These are phyloP conservation scores for Mesitornis unicolor DNA, from an alignment of 2,113 vertebrate genomes.

Conservation along the genomic window DNA sequence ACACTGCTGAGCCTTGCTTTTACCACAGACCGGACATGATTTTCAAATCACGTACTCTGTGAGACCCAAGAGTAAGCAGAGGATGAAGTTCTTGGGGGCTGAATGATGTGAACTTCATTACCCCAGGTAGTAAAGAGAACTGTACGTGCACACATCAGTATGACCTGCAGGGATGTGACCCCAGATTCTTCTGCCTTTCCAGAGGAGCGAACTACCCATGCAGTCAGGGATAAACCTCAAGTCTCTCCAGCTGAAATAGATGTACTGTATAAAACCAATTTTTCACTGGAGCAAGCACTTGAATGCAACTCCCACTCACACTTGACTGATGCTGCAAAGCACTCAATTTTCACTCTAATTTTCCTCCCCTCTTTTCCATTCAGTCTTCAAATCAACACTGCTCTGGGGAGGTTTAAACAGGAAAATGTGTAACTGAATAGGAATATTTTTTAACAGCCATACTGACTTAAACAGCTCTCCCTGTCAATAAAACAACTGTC, in stretches of 20 bases:
- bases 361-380: neutral
- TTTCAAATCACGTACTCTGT: neutral
- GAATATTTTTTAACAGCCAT: neutral
- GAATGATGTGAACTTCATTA: neutral
- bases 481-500: neutral
- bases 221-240: neutral
- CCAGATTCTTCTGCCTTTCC: neutral
- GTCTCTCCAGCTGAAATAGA: neutral
- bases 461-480: neutral
- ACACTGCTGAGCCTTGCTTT: neutral
- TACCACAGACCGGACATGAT: neutral
- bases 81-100: neutral
- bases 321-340: neutral
- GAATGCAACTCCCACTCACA: neutral
- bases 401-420: neutral
- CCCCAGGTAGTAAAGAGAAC: neutral
- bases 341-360: neutral
- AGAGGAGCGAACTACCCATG: neutral
- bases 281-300: neutral
- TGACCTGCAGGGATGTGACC: neutral
- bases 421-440: neutral
- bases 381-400: neutral
- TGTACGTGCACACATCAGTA: too few relatives aligned
- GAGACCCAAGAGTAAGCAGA: neutral
- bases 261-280: neutral